phyloP scores from a whole-genome alignment of 2,113 vertebrate genomes.

The Megalops atlanticus region DNA sequence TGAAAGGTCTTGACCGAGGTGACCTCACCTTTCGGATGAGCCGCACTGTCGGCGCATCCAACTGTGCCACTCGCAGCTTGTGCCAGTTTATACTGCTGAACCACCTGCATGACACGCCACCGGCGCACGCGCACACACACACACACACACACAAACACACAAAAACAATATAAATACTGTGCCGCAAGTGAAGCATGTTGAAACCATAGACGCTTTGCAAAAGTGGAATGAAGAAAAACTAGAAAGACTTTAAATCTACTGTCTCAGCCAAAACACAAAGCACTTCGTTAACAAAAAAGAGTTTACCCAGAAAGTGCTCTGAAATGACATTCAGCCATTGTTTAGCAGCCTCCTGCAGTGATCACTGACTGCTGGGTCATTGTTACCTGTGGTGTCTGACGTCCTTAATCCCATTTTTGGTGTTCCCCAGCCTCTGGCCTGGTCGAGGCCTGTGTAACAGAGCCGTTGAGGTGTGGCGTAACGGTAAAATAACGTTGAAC shows the following conservation, averaged over 20 bases:
- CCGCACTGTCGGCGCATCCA: slow-evolving; percentile 69
- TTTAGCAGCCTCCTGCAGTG: not conserved
- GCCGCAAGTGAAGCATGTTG: not conserved
- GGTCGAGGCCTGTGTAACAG: slow-evolving; percentile 67
- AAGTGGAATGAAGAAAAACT: not conserved
- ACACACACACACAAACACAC: not conserved
- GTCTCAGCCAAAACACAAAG: not conserved
- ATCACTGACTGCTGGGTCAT: not conserved
- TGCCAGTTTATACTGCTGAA: slow-evolving; percentile 75
- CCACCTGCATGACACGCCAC: slow-evolving; percentile 61
- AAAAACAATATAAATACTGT: not conserved
- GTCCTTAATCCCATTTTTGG: slow-evolving; percentile 77
- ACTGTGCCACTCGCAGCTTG: slow-evolving; percentile 70
- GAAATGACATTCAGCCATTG: not conserved
- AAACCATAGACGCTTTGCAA: not conserved
- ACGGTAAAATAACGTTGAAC: not conserved
- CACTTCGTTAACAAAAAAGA: no score
- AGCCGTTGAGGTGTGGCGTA: slow-evolving; percentile 2
- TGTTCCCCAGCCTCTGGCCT: slow-evolving; percentile 77
- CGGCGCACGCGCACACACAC: not conserved
- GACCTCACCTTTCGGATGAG: slow-evolving; percentile 69
- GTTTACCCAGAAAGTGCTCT: not conserved
- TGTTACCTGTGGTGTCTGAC: slow-evolving; percentile 75
- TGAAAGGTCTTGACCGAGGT: not conserved
- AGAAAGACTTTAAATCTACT: not conserved